Evolutionary conservation across 1,140 invertebrate genomes (phyloP), one percentile per base, ranked within the genome.

Genomic region (Dendroctonus ponderosae): DNA sequence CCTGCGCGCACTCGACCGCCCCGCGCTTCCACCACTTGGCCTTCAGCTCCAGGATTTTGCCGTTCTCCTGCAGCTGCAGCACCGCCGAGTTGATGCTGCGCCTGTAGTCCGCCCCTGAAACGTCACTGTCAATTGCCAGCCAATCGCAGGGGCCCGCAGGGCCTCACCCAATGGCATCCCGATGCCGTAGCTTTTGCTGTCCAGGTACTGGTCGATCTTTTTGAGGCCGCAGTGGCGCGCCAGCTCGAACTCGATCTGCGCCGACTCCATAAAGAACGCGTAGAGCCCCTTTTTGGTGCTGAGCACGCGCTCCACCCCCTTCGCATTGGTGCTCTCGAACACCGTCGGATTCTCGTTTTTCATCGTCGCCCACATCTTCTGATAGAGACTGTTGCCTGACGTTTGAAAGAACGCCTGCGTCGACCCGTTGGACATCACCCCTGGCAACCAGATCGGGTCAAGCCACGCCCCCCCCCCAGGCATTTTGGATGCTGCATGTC

Each of bases 231-330:
- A 94, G 65, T 92, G 82, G n/a, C 88, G 80, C 72, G 91, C 87
- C 7, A 86, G 80, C 68, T 88, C 85, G 75, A 91, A 94, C 67
- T 93, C 91, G 66, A 95, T 86, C 41, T 86, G 85, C 0, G 90
- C 87, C 0, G 90, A 92, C 78, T 94, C 92, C 92, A 94, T 94
- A 4, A 94, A 80, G 77, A 91, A 94, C 1, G 91, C 92, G 72
- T 92, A 94, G 5, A 77, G 68, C 6, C 74, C 72, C 56, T 85
- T 81, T 73, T 90, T 87, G 0, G 86, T 85, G 58, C 87, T 85
- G 5, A 84, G 73, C 0, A 97, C 95, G 14, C 91, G 82, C 9
- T 91, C 85, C 0, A 94, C 89, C 5, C 96, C 97, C 76, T 95
- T 92, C 4, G 86, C 83, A 69, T 94, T 95, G 12, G 80, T 86